Percentiles rank a stretch among this genome's conserved stretches.
phyloP scores from a whole-genome alignment of 2,113 vertebrate genomes.

The Melierax canorus region DNA sequence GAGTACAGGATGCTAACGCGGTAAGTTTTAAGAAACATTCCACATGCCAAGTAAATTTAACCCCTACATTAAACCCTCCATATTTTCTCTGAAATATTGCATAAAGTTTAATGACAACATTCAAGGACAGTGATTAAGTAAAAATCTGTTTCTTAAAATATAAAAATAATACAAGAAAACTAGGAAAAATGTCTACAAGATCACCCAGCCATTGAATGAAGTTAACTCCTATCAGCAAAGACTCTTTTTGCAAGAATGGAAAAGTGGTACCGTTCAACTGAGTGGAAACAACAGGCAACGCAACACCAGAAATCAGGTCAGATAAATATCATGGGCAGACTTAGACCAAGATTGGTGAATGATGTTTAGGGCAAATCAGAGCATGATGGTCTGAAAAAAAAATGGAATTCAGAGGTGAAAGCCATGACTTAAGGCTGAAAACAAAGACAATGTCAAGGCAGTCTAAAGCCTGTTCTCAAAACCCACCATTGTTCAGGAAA shows the following conservation, averaged over 20 bases:
- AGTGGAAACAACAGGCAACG: not conserved
- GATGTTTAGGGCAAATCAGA: not conserved
- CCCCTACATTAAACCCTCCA: rapidly evolving
- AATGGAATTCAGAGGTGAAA: not conserved
- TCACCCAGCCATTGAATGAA: not conserved
- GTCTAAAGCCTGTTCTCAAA: not conserved
- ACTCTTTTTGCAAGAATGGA: not conserved
- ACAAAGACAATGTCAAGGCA: not conserved
- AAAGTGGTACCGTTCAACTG: not conserved
- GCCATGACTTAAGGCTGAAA: not conserved
- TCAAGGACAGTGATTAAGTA: not conserved
- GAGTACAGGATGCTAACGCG: not conserved
- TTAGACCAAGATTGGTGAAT: not conserved
- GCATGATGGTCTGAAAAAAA: not conserved
- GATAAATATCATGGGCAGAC: not conserved
- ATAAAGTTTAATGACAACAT: not conserved
- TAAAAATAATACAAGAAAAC: not conserved
- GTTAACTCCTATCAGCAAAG: not conserved
- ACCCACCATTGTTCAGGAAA: not conserved
- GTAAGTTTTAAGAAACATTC: not conserved
- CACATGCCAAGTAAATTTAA: not conserved
- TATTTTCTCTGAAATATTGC: not conserved
- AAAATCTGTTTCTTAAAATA: not conserved
- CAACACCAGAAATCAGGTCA: not conserved
- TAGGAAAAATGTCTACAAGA: not conserved